Evolutionary conservation across 1,140 invertebrate genomes (phyloP).

Genomic region (Mamestra configurata): DNA sequence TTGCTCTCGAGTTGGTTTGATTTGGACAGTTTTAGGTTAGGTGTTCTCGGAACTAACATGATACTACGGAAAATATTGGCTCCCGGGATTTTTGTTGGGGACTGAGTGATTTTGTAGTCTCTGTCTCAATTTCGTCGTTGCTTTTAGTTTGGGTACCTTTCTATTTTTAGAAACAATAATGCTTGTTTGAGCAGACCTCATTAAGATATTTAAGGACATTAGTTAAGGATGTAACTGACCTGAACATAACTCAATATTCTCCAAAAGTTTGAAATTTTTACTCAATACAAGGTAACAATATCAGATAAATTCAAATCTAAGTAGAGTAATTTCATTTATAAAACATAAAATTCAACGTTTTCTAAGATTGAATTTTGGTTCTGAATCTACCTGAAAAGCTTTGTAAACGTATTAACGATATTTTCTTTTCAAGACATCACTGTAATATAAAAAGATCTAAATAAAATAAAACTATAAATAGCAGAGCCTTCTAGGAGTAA

Average conservation of each 20-base stretch:
- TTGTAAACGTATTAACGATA: constrained; percentile 4
- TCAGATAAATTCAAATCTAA: neutral
- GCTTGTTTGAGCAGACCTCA: too few relatives aligned
- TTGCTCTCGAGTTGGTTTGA: constrained; percentile 13
- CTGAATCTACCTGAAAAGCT: neutral
- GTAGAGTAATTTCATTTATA: neutral
- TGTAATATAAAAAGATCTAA: neutral
- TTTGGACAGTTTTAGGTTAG: constrained; percentile 12
- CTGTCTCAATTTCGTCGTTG: too few relatives aligned
- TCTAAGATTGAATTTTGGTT: constrained; percentile 8
- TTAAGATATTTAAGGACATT: too few relatives aligned
- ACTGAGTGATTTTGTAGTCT: too few relatives aligned
- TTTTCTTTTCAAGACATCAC: neutral
- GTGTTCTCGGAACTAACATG: neutral
- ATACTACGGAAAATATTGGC: neutral
- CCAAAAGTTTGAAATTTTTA: neutral
- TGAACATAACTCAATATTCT: too few relatives aligned
- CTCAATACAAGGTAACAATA: neutral
- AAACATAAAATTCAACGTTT: constrained; percentile 16
- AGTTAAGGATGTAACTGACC: too few relatives aligned
- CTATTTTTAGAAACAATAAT: too few relatives aligned
- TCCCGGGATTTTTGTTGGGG: too few relatives aligned
- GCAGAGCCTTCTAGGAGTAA: constrained; percentile 2
- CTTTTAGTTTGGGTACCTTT: too few relatives aligned
- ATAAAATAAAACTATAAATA: neutral